phyloP scores from a whole-genome alignment of 2,888 invertebrate species.

The Drosophila infuscata region DNA sequence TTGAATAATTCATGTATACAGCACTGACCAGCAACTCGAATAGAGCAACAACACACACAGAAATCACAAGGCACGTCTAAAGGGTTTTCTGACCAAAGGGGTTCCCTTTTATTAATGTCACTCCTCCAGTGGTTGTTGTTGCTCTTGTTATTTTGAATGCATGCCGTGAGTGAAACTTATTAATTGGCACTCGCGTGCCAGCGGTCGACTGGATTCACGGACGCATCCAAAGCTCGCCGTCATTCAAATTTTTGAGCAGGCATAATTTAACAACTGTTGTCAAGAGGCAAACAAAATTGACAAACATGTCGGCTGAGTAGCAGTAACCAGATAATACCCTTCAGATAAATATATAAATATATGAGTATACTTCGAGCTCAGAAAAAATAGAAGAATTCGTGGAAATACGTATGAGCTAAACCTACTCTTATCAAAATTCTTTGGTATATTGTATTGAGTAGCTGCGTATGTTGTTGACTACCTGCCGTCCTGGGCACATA shows the following conservation, averaged over 20 bases:
- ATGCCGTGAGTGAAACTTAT: slow-evolving; percentile 74
- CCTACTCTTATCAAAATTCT: background rate
- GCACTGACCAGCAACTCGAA: slow-evolving; percentile 61
- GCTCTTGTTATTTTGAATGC: slow-evolving; percentile 50
- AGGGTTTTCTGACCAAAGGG: slow-evolving; percentile 48
- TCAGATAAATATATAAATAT: slow-evolving; percentile 1
- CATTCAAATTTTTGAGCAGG: slow-evolving; percentile 74
- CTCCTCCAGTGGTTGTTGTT: slow-evolving; percentile 8
- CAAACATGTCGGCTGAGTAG: slow-evolving; percentile 15
- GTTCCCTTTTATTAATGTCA: slow-evolving; percentile 31
- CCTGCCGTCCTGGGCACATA: slow-evolving; percentile 59
- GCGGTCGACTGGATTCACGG: slow-evolving; percentile 24
- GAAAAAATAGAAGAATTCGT: background rate
- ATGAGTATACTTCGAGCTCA: background rate
- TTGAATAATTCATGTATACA: slow-evolving; percentile 75
- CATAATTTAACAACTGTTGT: slow-evolving; percentile 72
- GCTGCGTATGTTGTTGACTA: slow-evolving; percentile 57
- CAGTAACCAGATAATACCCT: slow-evolving; percentile 53
- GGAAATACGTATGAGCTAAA: background rate
- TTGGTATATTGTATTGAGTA: slow-evolving; percentile 2
- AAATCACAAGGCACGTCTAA: slow-evolving; percentile 47
- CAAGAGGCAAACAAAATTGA: slow-evolving; percentile 38
- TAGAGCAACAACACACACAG: slow-evolving; percentile 42
- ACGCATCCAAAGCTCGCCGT: slow-evolving; percentile 55
- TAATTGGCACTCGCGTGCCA: slow-evolving; percentile 76